Conservation (phyloP, 23 tunicate genomes). For the Clavelina lepadiformis region DNA sequence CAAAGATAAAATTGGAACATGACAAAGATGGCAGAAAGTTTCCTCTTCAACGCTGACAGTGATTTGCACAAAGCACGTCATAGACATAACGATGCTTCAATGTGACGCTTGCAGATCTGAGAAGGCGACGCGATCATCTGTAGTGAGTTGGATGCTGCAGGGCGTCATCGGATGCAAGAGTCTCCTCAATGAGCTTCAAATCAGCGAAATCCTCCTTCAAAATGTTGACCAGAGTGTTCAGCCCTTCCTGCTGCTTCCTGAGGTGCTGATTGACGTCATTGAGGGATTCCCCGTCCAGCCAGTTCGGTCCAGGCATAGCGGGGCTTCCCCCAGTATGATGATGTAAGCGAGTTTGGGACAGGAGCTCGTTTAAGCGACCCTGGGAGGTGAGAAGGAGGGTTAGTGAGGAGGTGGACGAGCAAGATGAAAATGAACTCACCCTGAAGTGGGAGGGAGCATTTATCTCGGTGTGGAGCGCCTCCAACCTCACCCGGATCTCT, state of each 20-base stretch:
- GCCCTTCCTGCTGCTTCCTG: slow-evolving; percentile 89
- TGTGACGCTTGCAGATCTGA: too few species aligned
- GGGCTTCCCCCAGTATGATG: slow-evolving; percentile 34
- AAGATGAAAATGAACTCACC: slow-evolving; percentile 25
- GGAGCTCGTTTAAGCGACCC: slow-evolving; percentile 92
- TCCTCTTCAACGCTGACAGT: too few species aligned
- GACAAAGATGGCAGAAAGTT: too few species aligned
- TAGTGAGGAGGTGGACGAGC: not conserved
- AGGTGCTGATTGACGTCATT: slow-evolving; percentile 69
- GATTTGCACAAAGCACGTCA: too few species aligned
- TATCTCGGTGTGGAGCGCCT: slow-evolving; percentile 57
- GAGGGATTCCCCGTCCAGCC: slow-evolving; percentile 78
- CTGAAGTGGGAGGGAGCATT: slow-evolving; percentile 85
- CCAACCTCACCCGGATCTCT: slow-evolving; percentile 77
- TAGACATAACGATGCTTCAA: too few species aligned
- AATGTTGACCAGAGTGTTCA: slow-evolving; percentile 61
- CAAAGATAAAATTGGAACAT: too few species aligned
- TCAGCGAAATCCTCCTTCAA: slow-evolving; percentile 75
- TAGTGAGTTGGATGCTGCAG: too few species aligned
- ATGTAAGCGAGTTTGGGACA: slow-evolving; percentile 94
- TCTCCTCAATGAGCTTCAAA: slow-evolving; percentile 65
- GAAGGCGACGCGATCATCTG: too few species aligned
- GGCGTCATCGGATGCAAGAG: slow-evolving; percentile 35
- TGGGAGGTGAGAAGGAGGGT: not conserved
- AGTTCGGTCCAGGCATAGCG: not conserved